Conservation (phyloP, 2,113 vertebrate genomes). For the Dicentrarchus labrax region DNA sequence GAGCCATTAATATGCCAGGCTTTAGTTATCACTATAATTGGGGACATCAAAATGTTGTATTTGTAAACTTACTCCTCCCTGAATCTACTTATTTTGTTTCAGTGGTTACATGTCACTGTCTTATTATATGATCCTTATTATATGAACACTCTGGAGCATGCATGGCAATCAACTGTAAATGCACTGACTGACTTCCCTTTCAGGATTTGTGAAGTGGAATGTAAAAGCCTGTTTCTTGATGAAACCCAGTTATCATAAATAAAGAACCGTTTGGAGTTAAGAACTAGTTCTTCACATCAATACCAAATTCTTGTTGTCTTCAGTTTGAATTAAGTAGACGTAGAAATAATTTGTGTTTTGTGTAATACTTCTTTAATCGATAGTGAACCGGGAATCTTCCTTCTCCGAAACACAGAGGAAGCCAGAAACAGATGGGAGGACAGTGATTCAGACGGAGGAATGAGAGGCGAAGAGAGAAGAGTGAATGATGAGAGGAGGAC, state of each 20-base stretch:
- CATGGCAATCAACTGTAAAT: not conserved
- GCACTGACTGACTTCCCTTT: not conserved
- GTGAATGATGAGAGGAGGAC: slow-evolving; percentile 66
- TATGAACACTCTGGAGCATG: not conserved
- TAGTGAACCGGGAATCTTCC: slow-evolving; percentile 10
- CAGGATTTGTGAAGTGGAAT: not conserved
- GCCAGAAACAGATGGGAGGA: slow-evolving; percentile 44
- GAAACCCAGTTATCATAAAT: not conserved
- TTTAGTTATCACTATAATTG: too few species aligned
- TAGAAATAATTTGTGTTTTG: not conserved
- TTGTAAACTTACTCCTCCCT: too few species aligned
- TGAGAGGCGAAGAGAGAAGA: slow-evolving; percentile 43
- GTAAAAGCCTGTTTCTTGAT: not conserved
- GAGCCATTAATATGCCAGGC: too few species aligned
- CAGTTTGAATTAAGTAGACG: too few species aligned
- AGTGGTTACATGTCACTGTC: too few species aligned
- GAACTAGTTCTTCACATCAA: not conserved
- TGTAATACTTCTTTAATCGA: slow-evolving; percentile 30
- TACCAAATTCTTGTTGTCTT: not conserved
- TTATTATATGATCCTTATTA: not conserved
- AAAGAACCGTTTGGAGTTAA: too few species aligned
- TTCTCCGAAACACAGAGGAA: slow-evolving; percentile 18
- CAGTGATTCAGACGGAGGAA: slow-evolving; percentile 43
- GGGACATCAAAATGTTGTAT: too few species aligned
- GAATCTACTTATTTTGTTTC: too few species aligned